Conservation (phyloP, 2,888 invertebrate species). For the Aromia moschata region DNA sequence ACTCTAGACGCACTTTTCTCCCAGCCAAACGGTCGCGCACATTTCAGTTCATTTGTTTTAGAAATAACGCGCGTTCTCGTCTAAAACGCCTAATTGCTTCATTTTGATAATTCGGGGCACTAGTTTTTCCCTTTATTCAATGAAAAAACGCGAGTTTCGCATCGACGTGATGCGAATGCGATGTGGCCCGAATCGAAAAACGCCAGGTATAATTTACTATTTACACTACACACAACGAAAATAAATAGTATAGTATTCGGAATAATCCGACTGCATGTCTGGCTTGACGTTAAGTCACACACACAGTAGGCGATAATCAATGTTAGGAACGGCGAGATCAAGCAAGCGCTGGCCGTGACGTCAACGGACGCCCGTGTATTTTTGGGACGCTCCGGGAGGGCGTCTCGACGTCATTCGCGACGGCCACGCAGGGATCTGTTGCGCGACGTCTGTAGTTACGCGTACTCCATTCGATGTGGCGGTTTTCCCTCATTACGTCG, state of each 20-base stretch:
- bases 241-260: conserved; percentile 51
- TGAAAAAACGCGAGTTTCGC: no score
- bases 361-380: conserved; percentile 53
- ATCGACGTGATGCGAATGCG: no score
- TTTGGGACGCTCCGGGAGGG: conserved; percentile 25
- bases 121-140: conserved; percentile 1
- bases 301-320: conserved; percentile 58
- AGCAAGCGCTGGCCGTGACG: conserved; percentile 61
- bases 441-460: neutral
- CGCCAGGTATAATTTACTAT: conserved; percentile 27
- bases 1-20: neutral
- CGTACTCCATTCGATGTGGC: no score
- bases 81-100: neutral
- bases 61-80: neutral
- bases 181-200: no score
- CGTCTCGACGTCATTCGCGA: conserved; percentile 17
- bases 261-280: conserved; percentile 52
- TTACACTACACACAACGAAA: conserved; percentile 46
- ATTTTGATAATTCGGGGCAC: neutral
- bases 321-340: conserved; percentile 54
- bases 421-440: neutral
- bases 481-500: no score
- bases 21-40: neutral
- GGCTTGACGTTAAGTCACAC: conserved; percentile 50
- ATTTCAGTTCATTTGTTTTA: neutral